These are phyloP conservation scores for Drosophila longiperda DNA, from an alignment of 2,888 invertebrate species.

Conservation along the genomic window DNA sequence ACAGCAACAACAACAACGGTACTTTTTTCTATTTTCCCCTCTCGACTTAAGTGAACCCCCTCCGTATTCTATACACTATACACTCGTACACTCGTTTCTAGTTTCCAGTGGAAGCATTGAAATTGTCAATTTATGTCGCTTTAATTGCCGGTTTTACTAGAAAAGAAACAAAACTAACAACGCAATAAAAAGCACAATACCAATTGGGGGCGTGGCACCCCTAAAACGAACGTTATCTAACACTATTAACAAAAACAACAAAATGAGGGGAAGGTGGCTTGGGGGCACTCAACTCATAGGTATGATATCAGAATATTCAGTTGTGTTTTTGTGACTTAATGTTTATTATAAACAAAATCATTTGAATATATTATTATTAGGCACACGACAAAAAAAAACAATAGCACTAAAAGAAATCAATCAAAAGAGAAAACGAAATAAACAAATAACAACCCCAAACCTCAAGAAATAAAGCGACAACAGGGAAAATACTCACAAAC, in stretches of 20 bases:
- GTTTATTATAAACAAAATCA: conserved; percentile 76
- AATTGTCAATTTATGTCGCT: conserved; percentile 31
- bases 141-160: conserved; percentile 47
- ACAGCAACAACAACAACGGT: conserved; percentile 35
- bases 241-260: conserved; percentile 23
- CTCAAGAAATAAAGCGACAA: background rate
- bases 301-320: conserved; percentile 31
- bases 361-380: conserved; percentile 68
- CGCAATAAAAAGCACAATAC: conserved; percentile 46
- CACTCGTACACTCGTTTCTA: background rate
- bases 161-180: conserved; percentile 26
- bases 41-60: conserved; percentile 55
- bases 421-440: conserved; percentile 42
- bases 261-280: background rate
- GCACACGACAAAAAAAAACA: conserved; percentile 22
- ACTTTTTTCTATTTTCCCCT: conserved; percentile 28
- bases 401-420: conserved; percentile 59
- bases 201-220: conserved; percentile 36
- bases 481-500: conserved; percentile 1
- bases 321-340: conserved; percentile 29
- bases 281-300: conserved; percentile 16
- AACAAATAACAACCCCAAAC: conserved; percentile 53
- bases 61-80: accelerated
- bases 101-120: conserved; percentile 1
- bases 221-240: conserved; percentile 45